Percentiles rank a stretch among this genome's conserved stretches.
These are phyloP conservation scores for Thysanoteuthis rhombus DNA, from an alignment of 2,888 invertebrate genomes.

Conservation along the genomic window DNA sequence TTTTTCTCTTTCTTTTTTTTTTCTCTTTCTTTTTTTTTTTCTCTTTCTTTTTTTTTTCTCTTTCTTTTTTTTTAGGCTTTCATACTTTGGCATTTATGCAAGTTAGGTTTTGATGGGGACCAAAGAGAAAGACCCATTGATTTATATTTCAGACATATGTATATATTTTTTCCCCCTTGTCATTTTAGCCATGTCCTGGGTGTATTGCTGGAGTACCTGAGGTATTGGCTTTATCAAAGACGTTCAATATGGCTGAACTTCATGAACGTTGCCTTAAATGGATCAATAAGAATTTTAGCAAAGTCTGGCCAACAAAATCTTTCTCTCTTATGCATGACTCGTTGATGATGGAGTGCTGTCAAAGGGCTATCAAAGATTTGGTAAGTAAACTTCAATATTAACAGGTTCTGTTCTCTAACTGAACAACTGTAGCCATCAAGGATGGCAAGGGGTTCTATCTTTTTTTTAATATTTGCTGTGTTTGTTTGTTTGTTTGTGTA, in stretches of 20 bases:
- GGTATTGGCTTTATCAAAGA: slow-evolving; percentile 84
- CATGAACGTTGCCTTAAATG: slow-evolving; percentile 86
- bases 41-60: no score
- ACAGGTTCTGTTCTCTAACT: not conserved
- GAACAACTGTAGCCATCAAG: no score
- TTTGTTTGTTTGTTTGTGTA: no score
- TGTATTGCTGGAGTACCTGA: slow-evolving; percentile 89
- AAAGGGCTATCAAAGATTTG: slow-evolving; percentile 51
- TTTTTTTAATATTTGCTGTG: no score
- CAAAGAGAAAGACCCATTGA: no score
- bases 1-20: no score
- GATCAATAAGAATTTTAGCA: slow-evolving; percentile 86
- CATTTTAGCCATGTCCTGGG: slow-evolving; percentile 82
- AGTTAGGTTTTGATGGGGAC: no score
- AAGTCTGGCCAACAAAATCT: slow-evolving; percentile 90
- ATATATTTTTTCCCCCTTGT: slow-evolving; percentile 34
- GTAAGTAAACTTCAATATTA: slow-evolving; percentile 41
- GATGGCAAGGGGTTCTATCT: no score
- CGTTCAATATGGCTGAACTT: slow-evolving; percentile 87
- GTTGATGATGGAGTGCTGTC: slow-evolving; percentile 60
- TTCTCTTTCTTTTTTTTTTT: no score
- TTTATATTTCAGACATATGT: not conserved
- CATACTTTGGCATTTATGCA: no score
- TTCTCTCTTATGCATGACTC: slow-evolving; percentile 87
- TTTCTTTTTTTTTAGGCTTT: no score